Base-by-base conservation (phyloP, 1,140 invertebrate genomes). In the Panagrolaimus sp. region DNA sequence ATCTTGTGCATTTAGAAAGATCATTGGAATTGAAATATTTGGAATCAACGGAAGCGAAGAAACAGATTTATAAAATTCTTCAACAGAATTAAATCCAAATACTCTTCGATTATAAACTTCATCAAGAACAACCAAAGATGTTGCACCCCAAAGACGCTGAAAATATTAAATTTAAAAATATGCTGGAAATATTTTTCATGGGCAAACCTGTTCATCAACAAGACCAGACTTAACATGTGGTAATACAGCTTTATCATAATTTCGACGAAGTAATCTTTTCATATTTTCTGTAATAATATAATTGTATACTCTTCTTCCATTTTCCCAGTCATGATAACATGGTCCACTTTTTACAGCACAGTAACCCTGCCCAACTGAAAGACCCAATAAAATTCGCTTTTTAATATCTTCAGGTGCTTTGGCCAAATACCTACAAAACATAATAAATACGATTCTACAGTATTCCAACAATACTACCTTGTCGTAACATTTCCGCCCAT, bases 211-310 rank as follows among this genome's bases (percentile, higher is more conserved):
- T 55, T 87, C 87, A 48, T 86, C 78, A 17, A 79, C 65, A 8
- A 82, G 7, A 26, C 80, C 80, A 44, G 72, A 85, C 82, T 90
- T 90, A 6, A 90, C 86, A 52, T 93, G 89, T 14, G 90, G 89
- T 17, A 87, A 88, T 12, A 94, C 85, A 55, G 93, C 84, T 46
- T 89, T 87, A 71, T 89, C 87, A 71, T 90, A 89, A 84, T 94
- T 90, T 43, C 88, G 86, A 1, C 91, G 86, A 69, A 95, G 90
- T 46, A 94, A 89, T 75, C 88, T 89, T 69, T 91, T 91, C 76
- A 93, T 89, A 80, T 92, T 92, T 82, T 92, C 91, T 0, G 92
- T 93, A 90, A 95, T 93, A 45, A 91, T 88, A 80, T 91, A 93
- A n/a, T 93, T 85, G 82, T 95, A 95, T 74, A 91, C 89, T 0